These are phyloP conservation scores for Monodelphis domestica DNA, from an alignment of 2,797 vertebrate genomes.

Conservation along the genomic window DNA sequence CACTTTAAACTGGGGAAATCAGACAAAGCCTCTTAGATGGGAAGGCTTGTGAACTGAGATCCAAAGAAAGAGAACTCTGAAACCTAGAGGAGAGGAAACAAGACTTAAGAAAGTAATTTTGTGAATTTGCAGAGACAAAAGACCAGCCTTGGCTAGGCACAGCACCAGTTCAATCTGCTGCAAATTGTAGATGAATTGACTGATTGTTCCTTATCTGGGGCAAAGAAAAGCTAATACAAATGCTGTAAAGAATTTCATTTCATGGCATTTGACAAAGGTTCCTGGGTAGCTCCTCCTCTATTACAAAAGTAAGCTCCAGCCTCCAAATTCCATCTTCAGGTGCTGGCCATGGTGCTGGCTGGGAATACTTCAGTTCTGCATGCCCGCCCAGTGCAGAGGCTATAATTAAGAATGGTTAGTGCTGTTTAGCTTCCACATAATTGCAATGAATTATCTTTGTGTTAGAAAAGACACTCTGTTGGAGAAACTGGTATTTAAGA, in stretches of 20 bases:
- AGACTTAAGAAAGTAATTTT: not conserved
- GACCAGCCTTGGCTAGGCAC: not conserved
- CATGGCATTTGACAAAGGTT: not conserved
- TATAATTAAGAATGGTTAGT: not conserved
- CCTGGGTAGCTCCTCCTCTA: not conserved
- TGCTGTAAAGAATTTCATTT: not conserved
- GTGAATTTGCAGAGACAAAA: not conserved
- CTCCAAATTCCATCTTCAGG: not conserved
- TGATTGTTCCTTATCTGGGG: not conserved
- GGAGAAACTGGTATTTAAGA: not conserved
- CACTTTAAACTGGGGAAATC: not conserved
- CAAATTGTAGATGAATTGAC: not conserved
- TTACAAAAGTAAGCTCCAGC: not conserved
- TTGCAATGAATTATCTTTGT: not conserved
- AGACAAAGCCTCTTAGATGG: not conserved
- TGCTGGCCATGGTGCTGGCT: not conserved
- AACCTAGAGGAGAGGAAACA: not conserved
- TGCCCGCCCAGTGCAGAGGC: not conserved
- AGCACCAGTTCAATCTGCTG: not conserved
- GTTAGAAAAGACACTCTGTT: accelerated
- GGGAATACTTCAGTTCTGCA: not conserved
- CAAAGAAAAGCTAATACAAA: not conserved
- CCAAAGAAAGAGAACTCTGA: not conserved
- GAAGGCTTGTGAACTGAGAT: not conserved
- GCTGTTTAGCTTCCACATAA: not conserved